Evolutionary conservation across 2,888 invertebrate genomes (phyloP), one percentile per base, ranked within the genome.

Genomic region (Lapara coniferarum): DNA sequence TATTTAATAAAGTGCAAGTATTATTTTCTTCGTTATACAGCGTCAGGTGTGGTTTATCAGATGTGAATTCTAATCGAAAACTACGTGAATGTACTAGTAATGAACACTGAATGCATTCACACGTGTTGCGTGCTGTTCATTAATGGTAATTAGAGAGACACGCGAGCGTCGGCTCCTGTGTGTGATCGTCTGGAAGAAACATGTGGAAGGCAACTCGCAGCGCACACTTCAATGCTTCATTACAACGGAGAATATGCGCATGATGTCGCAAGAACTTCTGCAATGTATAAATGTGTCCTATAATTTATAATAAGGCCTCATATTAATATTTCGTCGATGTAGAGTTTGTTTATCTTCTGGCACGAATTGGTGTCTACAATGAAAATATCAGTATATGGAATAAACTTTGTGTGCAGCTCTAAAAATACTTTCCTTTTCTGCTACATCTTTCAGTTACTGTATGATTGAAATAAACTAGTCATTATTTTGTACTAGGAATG

Each of bases 111-210:
- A 63, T 63, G 63, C 63, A 63, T 49, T 12, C 12, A 49, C 49
- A 63, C 49, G 46, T 63, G 49, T 19, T 19, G 46, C 19, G 10
- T 63, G 55, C 1, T 63, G 49, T 19, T 46, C 46, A 63, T 63
- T 49, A 49, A 63, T 46, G 46, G 19, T 63, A 63, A 63, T 49
- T 63, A 63, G 19, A 49, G 37, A 63, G 46, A 46, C 63, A 63
- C 19, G 63, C 46, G 13, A 63, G 49, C 19, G 16, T 12, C 49
- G 63, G 63, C 63, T 46, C 8, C 19, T 63, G 49, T 19, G 63
- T 8, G 49, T 63, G 49, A 63, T 63, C 63, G 19, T 13, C 44
- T 44, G 46, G 16, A 49, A 63, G 19, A 46, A 46, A 16, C 19
- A 19, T 63, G 49, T 63, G 19, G 63, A 25, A 16, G 49, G 49